Conservation (phyloP, 2,797 vertebrate genomes). For the Pseudochaenichthys georgianus region DNA sequence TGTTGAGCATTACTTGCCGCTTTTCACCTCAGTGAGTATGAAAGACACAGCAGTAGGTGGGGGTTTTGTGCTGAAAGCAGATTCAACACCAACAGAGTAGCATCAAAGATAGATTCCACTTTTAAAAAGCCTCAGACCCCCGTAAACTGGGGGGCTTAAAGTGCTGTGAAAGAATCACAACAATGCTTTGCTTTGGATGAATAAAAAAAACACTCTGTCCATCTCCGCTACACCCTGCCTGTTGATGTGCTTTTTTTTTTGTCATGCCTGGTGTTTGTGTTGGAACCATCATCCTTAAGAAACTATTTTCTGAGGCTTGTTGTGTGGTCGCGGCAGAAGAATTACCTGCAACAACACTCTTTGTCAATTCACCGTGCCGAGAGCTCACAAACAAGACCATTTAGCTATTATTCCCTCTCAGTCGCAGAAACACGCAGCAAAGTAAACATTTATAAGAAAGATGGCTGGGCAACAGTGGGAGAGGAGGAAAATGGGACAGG, state of each 20-base stretch:
- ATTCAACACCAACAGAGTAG: conserved; percentile 55
- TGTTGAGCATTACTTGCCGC: conserved; percentile 64
- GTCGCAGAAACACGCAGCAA: conserved; percentile 75
- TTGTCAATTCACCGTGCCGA: conserved; percentile 74
- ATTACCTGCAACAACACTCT: conserved; percentile 74
- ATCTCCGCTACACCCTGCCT: conserved; percentile 51
- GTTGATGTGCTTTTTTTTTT: conserved; percentile 75
- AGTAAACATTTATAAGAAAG: conserved; percentile 72
- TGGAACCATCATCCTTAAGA: conserved; percentile 64
- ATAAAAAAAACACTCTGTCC: conserved; percentile 68
- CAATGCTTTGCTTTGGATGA: conserved; percentile 65
- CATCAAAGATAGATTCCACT: conserved; percentile 64
- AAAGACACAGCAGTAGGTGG: conserved; percentile 68
- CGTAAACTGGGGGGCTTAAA: conserved; percentile 65
- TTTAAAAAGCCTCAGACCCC: conserved; percentile 56
- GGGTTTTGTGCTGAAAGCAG: conserved; percentile 65
- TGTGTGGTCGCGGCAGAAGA: conserved; percentile 71
- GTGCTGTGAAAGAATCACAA: conserved; percentile 65
- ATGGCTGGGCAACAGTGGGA: conserved; percentile 55
- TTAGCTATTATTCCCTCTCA: conserved; percentile 88
- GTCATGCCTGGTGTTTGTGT: conserved; percentile 64
- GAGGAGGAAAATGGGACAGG: conserved; percentile 74
- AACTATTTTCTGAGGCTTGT: conserved; percentile 55
- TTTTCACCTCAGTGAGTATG: conserved; percentile 64
- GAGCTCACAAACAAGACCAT: conserved; percentile 84